Percentiles rank a stretch among this genome's conserved stretches.
phyloP scores from a whole-genome alignment of 1,140 invertebrate species.

The Adoxophyes honmai region DNA sequence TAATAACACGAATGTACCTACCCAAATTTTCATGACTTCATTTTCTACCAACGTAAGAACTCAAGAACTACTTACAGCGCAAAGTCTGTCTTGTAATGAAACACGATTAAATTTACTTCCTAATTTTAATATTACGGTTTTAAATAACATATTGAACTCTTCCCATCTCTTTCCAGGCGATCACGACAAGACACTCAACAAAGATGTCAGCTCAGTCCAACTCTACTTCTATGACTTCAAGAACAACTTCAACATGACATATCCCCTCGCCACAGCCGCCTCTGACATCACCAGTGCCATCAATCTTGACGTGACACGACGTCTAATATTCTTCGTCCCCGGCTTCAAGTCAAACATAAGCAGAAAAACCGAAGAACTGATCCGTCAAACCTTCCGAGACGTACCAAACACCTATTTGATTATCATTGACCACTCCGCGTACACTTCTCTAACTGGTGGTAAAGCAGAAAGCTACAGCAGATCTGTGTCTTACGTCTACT shows the following conservation, averaged over 20 bases:
- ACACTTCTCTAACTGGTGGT: constrained; percentile 47
- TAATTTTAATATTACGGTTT: background rate
- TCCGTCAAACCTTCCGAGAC: constrained; percentile 52
- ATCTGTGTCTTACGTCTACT: constrained; percentile 46
- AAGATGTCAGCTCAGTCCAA: constrained; percentile 46
- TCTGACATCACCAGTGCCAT: constrained; percentile 39
- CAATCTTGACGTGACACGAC: constrained; percentile 48
- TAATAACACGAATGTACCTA: no score
- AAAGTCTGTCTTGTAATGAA: no score
- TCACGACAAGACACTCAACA: constrained; percentile 45
- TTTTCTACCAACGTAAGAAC: no score
- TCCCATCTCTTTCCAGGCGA: constrained; percentile 49
- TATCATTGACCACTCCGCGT: constrained; percentile 60
- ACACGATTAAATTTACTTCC: no score
- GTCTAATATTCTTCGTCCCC: constrained; percentile 57
- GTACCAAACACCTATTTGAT: constrained; percentile 56
- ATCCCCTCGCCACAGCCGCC: constrained; percentile 42
- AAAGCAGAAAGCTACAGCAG: constrained; percentile 54
- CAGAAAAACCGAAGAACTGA: constrained; percentile 48
- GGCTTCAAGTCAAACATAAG: constrained; percentile 61
- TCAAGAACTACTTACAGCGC: no score
- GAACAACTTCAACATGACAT: constrained; percentile 58
- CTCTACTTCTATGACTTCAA: constrained; percentile 64
- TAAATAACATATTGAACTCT: background rate
- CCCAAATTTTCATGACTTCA: no score